Conservation (phyloP, 2,797 vertebrate genomes). For the Epinephelus awoara region DNA sequence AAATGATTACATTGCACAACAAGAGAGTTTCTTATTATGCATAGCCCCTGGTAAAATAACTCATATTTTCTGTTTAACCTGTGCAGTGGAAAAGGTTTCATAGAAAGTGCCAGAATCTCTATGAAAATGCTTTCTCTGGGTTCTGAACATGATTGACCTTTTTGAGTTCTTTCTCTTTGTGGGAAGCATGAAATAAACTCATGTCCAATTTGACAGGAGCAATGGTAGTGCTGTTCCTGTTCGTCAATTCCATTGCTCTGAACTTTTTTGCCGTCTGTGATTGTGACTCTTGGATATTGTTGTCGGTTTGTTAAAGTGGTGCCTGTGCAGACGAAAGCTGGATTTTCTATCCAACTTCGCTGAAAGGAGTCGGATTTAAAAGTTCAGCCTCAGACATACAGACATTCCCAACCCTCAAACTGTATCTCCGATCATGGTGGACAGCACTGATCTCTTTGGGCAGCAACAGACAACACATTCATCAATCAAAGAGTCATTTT, state of each 20-base stretch:
- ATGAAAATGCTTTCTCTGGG: conserved; percentile 32
- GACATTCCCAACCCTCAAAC: conserved; percentile 19
- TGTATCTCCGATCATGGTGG: background rate
- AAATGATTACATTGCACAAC: conserved; percentile 69
- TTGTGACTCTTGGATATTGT: conserved; percentile 1
- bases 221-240: conserved; percentile 53
- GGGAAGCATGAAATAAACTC: conserved; percentile 64
- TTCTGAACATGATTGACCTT: conserved; percentile 72
- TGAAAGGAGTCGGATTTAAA: conserved; percentile 16
- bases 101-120: conserved; percentile 17
- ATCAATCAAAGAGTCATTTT: background rate
- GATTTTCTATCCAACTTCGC: conserved; percentile 1
- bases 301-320: conserved; percentile 1
- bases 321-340: background rate
- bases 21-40: conserved; percentile 59
- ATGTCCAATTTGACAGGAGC: conserved; percentile 57
- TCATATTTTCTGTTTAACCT: conserved; percentile 58
- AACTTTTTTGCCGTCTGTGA: conserved; percentile 30
- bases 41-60: conserved; percentile 63
- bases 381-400: conserved; percentile 10
- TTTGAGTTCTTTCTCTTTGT: conserved; percentile 44
- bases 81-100: conserved; percentile 25
- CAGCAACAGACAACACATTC: background rate
- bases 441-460: background rate
- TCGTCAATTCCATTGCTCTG: conserved; percentile 24